Base-by-base conservation (phyloP, 2,113 vertebrate species). In the Peucedramus taeniatus region DNA sequence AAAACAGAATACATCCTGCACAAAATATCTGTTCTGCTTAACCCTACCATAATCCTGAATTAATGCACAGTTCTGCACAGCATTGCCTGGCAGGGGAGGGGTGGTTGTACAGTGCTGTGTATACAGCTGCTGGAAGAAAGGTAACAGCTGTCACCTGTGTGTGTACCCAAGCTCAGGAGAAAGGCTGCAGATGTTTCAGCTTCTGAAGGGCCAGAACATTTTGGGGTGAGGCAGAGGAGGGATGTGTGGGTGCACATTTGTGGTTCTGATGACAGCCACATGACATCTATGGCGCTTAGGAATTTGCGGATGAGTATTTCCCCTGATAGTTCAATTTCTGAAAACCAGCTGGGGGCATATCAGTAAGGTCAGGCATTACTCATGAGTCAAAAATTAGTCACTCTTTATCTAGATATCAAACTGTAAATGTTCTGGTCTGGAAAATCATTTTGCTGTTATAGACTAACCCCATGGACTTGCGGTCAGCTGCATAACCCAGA, bases 401-500 rank as follows among this genome's bases (percentile, higher is more conserved):
- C 6, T 60, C n/a, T 83, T 86, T 81, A 92, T 89, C 93, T 78
- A 45, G 79, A 71, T 93, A 89, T 78, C 90, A 84, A 91, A 79
- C 45, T 33, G 33, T 68, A 71, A 91, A 81, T 60, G 16, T 75
- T 92, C 72, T 86, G 66, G 59, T 90, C 92, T 96, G 72, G 83
- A 95, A 96, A 94, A 84, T 72, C 1, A 33, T 90, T 95, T 90
- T 95, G 24, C 37, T 3, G 4, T 22, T 90, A 77, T 68, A 81
- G 71, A 71, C 72, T 86, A 77, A 82, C 19, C 24, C 64, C 63
- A 35, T 1, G 15, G 51, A 82, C 60, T 53, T 60, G 49, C 3
- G 47, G 56, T 94, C 68, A 90, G 65, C 86, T 90, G 76, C 76
- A 71, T 6, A 37, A 80, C 40, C 68, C 83, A 81, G 85, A 64